A percentile compares a stretch with the other conserved stretches of the same genome.
These are phyloP conservation scores for Helicoverpa assulta DNA, from an alignment of 2,888 invertebrate genomes.

Conservation along the genomic window DNA sequence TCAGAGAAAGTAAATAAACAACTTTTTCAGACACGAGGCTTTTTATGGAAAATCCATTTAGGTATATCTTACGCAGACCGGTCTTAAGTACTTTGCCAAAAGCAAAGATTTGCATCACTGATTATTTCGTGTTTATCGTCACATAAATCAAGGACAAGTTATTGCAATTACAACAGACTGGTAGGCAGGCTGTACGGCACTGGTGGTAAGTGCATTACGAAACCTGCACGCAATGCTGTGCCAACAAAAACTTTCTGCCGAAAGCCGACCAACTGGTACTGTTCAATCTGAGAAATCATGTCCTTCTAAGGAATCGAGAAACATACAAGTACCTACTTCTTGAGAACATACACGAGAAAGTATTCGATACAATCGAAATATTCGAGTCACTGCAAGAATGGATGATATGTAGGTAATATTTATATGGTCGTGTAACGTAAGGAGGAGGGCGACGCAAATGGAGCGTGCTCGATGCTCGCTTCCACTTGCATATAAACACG, in stretches of 20 bases:
- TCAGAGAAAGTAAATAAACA: conserved; percentile 28
- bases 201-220: conserved; percentile 70
- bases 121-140: conserved; percentile 64
- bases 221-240: conserved; percentile 73
- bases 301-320: conserved; percentile 79
- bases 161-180: conserved; percentile 70
- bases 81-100: conserved; percentile 53
- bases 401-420: conserved; percentile 59
- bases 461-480: conserved; percentile 82
- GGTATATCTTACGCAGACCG: conserved; percentile 23
- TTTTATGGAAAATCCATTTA: conserved; percentile 26
- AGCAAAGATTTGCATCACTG: conserved; percentile 64
- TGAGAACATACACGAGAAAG: conserved; percentile 72
- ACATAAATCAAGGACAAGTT: conserved; percentile 69
- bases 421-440: conserved; percentile 68
- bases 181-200: conserved; percentile 43
- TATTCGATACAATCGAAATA: conserved; percentile 70
- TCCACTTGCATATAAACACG: conserved; percentile 77
- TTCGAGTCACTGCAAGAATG: conserved; percentile 50
- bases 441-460: conserved; percentile 78
- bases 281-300: conserved; percentile 83
- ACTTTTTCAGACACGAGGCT: conserved; percentile 25
- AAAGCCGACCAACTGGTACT: conserved; percentile 84
- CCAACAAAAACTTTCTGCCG: conserved; percentile 83
- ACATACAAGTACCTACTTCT: conserved; percentile 63